Evolutionary conservation across 92 coral and sea anemone genomes (phyloP).

Genomic region (Muricea muricata): DNA sequence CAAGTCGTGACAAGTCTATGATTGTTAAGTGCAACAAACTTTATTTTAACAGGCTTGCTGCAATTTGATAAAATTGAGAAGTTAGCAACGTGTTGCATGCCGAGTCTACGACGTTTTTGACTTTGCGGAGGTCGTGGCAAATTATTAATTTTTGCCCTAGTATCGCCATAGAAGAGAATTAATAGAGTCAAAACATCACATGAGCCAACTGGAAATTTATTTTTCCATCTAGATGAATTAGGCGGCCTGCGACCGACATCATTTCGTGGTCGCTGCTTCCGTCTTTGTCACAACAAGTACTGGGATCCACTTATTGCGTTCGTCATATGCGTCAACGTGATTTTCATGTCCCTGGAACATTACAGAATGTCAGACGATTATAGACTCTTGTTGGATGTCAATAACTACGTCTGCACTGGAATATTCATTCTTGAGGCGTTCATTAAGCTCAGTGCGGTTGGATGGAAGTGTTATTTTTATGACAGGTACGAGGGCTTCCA

Average conservation of each 20-base stretch:
- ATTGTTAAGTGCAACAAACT: too few species aligned
- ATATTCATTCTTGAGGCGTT: constrained; percentile 84
- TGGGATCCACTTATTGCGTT: constrained; percentile 93
- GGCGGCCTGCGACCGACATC: constrained; percentile 50
- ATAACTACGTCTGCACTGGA: constrained; percentile 88
- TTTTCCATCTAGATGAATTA: constrained; percentile 56
- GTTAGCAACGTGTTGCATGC: too few species aligned
- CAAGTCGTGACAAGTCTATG: too few species aligned
- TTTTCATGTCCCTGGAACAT: constrained; percentile 97
- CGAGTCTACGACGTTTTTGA: too few species aligned
- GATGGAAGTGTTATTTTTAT: constrained; percentile 73
- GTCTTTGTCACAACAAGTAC: constrained; percentile 81
- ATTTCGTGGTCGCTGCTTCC: constrained; percentile 73
- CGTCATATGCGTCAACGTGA: constrained; percentile 85
- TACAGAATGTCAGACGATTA: constrained; percentile 84
- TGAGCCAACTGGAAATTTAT: not conserved
- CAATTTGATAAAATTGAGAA: too few species aligned
- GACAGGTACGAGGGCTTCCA: constrained; percentile 72
- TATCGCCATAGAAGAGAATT: too few species aligned
- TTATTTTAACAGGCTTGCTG: too few species aligned
- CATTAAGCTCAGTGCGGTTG: constrained; percentile 80
- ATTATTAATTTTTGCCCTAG: too few species aligned
- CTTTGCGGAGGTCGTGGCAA: too few species aligned
- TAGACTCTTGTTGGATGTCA: constrained; percentile 73
- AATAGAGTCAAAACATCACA: not conserved